Evolutionary conservation across 2,113 vertebrate genomes (phyloP), one percentile per base, ranked within the genome.

Genomic region (Pterocles orientalis): DNA sequence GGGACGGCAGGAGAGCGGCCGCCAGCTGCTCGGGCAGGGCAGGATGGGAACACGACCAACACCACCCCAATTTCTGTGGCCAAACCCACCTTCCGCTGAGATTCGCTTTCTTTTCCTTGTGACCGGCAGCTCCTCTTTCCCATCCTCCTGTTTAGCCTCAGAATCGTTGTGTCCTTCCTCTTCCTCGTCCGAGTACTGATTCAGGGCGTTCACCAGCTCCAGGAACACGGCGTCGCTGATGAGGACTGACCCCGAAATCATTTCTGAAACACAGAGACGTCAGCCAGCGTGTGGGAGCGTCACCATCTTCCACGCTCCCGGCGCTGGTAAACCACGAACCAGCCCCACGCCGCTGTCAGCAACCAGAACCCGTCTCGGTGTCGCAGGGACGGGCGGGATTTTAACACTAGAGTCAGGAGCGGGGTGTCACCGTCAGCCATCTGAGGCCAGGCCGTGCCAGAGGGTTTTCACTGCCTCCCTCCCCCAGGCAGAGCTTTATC

Each of bases 201-300:
- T 99, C 94, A 99, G 96, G 58, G 99, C 99, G 4, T 99, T 99
- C 78, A 99, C 99, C 28, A 99, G 97, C 98, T 99, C 99, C 96
- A 99, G 98, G 93, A 99, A 99, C 88, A 99, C 98, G 68, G 99
- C 98, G 25, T 99, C 99, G 5, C 98, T 99, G 96, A 99, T 99
- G 76, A 99, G 98, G 29, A 99, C 99, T 3, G 99, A 99, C 43
- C 99, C 99, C 82, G 98, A 97, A 82, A 98, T 98, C 97, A 98
- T 98, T 93, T 98, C 98, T 98, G 90, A 75, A 97, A 96, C 76
- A 91, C 26, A 94, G 64, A 77, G 41, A 66, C 34, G 25, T 57
- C 54, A 73, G 36, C 6, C 34, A 9, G 8, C 36, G 19, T 12
- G 48, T 19, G 43, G 47, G 28, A 39, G 6, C 15, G 61, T 33